These are phyloP conservation scores for Cotesia typhae DNA, from an alignment of 1,140 invertebrate species.

Conservation along the genomic window DNA sequence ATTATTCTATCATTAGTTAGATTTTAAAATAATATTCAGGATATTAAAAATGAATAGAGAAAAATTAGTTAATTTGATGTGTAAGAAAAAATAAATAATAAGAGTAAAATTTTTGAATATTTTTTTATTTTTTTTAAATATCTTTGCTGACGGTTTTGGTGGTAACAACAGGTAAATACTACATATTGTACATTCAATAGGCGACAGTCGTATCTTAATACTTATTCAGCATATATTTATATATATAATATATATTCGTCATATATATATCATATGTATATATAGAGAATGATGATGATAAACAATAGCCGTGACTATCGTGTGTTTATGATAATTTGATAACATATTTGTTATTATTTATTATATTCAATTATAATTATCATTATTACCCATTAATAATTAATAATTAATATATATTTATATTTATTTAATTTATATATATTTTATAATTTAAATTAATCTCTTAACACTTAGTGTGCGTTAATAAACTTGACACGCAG, in stretches of 20 bases:
- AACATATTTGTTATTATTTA: slow-evolving; percentile 18
- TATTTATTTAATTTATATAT: too few relatives aligned
- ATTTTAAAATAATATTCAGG: too few relatives aligned
- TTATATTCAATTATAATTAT: slow-evolving; percentile 6
- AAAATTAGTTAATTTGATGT: too few relatives aligned
- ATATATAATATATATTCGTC: slow-evolving; percentile 24
- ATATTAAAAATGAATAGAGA: too few relatives aligned
- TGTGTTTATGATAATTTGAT: slow-evolving; percentile 5
- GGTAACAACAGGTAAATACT: slow-evolving; percentile 68
- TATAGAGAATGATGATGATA: slow-evolving; percentile 41
- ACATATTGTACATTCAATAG: slow-evolving; percentile 68
- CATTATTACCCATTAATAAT: too few relatives aligned
- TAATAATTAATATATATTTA: too few relatives aligned
- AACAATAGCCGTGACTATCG: too few relatives aligned
- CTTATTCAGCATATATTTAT: slow-evolving; percentile 26
- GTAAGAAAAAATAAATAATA: too few relatives aligned
- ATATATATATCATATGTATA: slow-evolving; percentile 3
- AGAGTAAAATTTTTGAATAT: slow-evolving; percentile 28
- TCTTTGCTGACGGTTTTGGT: slow-evolving; percentile 67
- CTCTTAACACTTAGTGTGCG: slow-evolving; percentile 29
- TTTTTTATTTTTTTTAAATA: slow-evolving; percentile 55
- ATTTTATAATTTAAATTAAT: background rate
- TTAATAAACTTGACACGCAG: slow-evolving; percentile 29
- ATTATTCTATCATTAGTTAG: too few relatives aligned
- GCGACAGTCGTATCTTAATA: slow-evolving; percentile 62